Evolutionary conservation across 2,888 invertebrate genomes (phyloP).

Genomic region (Noctua pronuba): DNA sequence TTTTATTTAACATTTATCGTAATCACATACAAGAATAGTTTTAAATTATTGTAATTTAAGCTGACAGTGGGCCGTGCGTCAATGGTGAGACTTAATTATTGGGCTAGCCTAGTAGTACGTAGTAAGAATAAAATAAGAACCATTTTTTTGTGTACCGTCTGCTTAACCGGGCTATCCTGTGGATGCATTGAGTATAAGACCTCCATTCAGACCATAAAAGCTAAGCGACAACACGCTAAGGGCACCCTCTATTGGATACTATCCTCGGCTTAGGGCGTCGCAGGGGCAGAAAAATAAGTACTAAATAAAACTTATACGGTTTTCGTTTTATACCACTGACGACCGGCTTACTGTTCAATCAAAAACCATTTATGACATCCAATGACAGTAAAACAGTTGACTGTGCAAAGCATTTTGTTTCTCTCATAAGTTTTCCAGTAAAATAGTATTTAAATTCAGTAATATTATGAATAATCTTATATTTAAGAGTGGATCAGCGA

Average conservation of each 20-base stretch:
- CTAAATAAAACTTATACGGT: too few species aligned
- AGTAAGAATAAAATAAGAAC: background rate
- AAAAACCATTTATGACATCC: conserved; percentile 3
- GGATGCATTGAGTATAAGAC: background rate
- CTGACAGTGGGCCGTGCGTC: conserved; percentile 21
- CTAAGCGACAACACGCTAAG: background rate
- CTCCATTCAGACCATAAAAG: background rate
- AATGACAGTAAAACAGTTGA: conserved; percentile 30
- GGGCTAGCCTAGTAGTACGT: background rate
- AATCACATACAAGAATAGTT: conserved; percentile 36
- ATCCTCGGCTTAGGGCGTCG: background rate
- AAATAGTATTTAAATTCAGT: conserved; percentile 27
- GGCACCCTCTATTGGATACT: background rate
- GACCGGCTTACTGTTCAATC: conserved; percentile 23
- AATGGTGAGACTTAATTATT: background rate
- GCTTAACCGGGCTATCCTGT: background rate
- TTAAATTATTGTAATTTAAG: conserved; percentile 39
- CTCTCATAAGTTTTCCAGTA: conserved; percentile 27
- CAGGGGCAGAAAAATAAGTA: background rate
- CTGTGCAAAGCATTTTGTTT: conserved; percentile 55
- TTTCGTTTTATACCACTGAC: background rate
- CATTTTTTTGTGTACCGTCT: background rate
- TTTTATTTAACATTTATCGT: conserved; percentile 33
- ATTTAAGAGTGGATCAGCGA: conserved; percentile 42
- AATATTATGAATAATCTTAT: conserved; percentile 47